phyloP scores from a whole-genome alignment of 2,797 vertebrate species.

The Sebastes taczanowskii region DNA sequence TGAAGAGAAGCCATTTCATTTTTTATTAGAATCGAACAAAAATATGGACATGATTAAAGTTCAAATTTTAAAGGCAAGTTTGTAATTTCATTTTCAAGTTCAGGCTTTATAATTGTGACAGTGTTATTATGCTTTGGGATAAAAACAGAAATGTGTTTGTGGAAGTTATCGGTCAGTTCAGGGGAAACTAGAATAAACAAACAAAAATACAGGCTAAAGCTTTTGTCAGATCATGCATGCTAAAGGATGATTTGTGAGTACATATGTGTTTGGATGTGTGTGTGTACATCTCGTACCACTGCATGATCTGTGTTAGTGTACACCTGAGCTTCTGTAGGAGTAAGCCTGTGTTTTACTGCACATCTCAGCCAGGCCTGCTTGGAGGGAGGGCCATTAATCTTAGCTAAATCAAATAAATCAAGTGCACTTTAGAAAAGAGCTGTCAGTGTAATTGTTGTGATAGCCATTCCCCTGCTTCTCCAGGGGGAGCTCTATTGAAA shows the following conservation, averaged over 20 bases:
- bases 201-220: neutral
- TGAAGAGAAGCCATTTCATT: neutral
- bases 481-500: constrained; percentile 69
- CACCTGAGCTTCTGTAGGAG: constrained; percentile 44
- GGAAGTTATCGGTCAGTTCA: neutral
- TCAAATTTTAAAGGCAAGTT: neutral
- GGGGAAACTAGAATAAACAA: neutral
- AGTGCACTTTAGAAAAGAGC: constrained; percentile 80
- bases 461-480: constrained; percentile 68
- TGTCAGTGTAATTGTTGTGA: constrained; percentile 81
- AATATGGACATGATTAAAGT: neutral
- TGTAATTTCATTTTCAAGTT: neutral
- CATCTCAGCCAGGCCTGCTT: constrained; percentile 40
- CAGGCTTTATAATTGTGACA: neutral
- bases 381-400: constrained; percentile 76
- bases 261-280: neutral
- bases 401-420: constrained; percentile 81
- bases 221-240: neutral
- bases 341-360: constrained; percentile 24
- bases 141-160: neutral
- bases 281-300: constrained; percentile 1
- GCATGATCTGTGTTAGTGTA: constrained; percentile 17
- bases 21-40: neutral
- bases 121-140: neutral
- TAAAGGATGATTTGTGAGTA: constrained; percentile 25